Conservation (phyloP, 64 coral and sea anemone genomes). For the Acropora yongei region DNA sequence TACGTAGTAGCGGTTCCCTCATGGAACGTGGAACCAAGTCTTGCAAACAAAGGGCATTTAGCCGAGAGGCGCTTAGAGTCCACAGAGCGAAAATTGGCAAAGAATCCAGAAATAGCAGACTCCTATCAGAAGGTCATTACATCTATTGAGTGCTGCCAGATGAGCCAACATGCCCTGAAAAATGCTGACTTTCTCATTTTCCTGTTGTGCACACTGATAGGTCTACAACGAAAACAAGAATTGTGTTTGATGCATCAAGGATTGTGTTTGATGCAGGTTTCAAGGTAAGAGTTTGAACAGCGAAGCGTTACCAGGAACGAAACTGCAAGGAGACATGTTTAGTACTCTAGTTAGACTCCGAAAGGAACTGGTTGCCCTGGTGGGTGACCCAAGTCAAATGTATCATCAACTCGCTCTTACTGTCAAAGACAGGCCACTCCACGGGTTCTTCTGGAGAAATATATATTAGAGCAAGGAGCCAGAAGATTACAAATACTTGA, state of each 20-base stretch:
- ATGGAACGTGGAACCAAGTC: conserved; percentile 35
- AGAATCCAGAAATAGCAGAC: conserved; percentile 45
- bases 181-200: not conserved
- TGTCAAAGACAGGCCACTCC: not conserved
- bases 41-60: conserved; percentile 48
- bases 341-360: not conserved
- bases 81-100: conserved; percentile 57
- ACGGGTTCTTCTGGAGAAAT: conserved; percentile 62
- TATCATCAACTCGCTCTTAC: conserved; percentile 70
- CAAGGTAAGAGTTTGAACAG: not conserved
- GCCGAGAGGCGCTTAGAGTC: conserved; percentile 42
- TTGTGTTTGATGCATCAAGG: too few species aligned
- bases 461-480: conserved; percentile 49
- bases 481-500: conserved; percentile 56
- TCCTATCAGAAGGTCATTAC: conserved; percentile 71
- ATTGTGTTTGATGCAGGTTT: too few species aligned
- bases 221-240: too few species aligned
- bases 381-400: conserved; percentile 80
- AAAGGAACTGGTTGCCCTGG: not conserved
- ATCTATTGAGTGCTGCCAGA: not conserved
- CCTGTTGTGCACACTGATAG: too few species aligned
- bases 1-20: conserved; percentile 55
- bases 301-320: not conserved
- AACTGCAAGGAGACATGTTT: not conserved
- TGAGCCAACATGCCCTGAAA: not conserved